Evolutionary conservation across 2,113 vertebrate species (phyloP).

Genomic region (Tamias sibiricus): DNA sequence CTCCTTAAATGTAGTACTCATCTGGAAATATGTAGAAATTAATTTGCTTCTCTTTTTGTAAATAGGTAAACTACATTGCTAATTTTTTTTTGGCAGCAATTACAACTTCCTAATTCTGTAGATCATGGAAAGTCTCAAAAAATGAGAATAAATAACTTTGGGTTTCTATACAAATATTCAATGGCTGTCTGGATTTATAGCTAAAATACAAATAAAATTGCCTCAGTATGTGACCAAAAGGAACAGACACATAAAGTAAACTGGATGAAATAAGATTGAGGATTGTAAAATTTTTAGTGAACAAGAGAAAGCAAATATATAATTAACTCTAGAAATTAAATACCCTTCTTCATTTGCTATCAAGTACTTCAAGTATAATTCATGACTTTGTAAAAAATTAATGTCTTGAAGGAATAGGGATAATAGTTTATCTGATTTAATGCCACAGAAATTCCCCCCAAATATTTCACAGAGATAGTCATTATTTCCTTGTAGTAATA

Average conservation of each 20-base stretch:
- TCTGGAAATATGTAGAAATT: not conserved
- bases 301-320: not conserved
- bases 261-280: not conserved
- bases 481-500: not conserved
- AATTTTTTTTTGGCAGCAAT: not conserved
- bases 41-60: not conserved
- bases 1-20: not conserved
- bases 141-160: not conserved
- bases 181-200: not conserved
- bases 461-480: not conserved
- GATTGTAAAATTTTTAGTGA: not conserved
- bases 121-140: not conserved
- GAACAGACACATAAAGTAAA: not conserved
- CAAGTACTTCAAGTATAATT: not conserved
- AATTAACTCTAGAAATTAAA: conserved; percentile 43
- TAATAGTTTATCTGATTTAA: not conserved
- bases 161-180: not conserved
- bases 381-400: not conserved
- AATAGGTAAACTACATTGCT: not conserved
- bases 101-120: not conserved
- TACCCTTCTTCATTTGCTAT: not conserved
- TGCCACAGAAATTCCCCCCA: not conserved
- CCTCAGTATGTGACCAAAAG: not conserved
- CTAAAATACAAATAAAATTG: not conserved
- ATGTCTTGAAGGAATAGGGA: not conserved